Conservation (phyloP, 2,888 invertebrate genomes). For the Pterostichus madidus region DNA sequence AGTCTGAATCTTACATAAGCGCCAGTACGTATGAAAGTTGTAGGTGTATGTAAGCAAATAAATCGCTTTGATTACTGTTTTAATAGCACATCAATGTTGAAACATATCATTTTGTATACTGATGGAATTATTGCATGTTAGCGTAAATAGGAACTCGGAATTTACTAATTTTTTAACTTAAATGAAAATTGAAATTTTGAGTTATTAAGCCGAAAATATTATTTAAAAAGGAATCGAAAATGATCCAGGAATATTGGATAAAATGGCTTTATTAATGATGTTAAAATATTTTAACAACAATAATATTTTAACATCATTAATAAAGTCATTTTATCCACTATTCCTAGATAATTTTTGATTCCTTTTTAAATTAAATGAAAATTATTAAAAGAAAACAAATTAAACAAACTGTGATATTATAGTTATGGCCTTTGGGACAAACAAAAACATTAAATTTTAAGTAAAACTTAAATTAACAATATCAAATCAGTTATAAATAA, state of each 20-base stretch:
- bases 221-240: too few relatives aligned
- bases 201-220: too few relatives aligned
- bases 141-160: background rate
- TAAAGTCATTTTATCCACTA: too few relatives aligned
- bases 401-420: too few relatives aligned
- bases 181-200: background rate
- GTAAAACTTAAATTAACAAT: background rate
- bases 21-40: conserved; percentile 31
- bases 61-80: conserved; percentile 36
- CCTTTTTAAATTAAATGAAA: background rate
- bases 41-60: conserved; percentile 46
- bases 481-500: background rate
- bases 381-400: background rate
- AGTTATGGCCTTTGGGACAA: too few relatives aligned
- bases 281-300: too few relatives aligned
- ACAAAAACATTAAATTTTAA: too few relatives aligned
- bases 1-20: conserved; percentile 52
- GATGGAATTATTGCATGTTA: conserved; percentile 21
- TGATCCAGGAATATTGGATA: too few relatives aligned
- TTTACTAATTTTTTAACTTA: conserved; percentile 8
- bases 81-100: conserved; percentile 5
- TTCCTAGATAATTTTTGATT: too few relatives aligned
- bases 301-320: too few relatives aligned
- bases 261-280: too few relatives aligned
- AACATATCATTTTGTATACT: conserved; percentile 27